phyloP scores from a whole-genome alignment of 2,797 vertebrate genomes.

The Alcedo atthis region DNA sequence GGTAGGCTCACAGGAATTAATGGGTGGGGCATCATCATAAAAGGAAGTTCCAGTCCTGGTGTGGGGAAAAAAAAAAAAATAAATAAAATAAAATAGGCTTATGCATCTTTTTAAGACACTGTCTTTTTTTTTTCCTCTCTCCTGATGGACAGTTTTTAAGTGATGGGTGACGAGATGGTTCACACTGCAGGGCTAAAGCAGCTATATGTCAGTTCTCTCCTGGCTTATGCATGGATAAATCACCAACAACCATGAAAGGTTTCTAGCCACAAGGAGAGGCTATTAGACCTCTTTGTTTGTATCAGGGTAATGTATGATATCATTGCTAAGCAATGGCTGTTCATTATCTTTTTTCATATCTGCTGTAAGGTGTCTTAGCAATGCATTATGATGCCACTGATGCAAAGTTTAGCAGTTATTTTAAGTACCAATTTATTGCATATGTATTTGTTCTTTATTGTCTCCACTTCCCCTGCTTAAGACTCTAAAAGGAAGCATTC shows the following conservation, averaged over 20 bases:
- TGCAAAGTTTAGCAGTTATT: conserved; percentile 16
- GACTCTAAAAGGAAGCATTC: conserved; percentile 1
- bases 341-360: neutral
- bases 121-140: neutral
- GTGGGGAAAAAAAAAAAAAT: neutral
- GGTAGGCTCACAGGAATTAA: conserved; percentile 99
- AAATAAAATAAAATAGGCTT: neutral
- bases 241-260: neutral
- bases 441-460: neutral
- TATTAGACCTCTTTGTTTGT: conserved; percentile 2
- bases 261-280: conserved; percentile 31
- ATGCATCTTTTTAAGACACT: neutral
- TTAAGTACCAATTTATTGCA: conserved; percentile 14
- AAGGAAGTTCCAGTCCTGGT: conserved; percentile 96
- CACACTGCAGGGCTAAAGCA: neutral
- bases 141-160: conserved; percentile 10
- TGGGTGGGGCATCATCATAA: conserved; percentile 99
- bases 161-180: conserved; percentile 13
- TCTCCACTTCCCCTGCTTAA: neutral
- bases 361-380: neutral
- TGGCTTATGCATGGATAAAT: neutral
- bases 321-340: neutral
- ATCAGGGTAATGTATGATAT: neutral
- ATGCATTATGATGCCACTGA: neutral
- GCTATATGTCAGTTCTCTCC: neutral